A percentile compares a stretch with the other conserved stretches of the same genome.
Evolutionary conservation across 2,888 invertebrate genomes (phyloP).

Genomic region (Phyllotreta striolata): DNA sequence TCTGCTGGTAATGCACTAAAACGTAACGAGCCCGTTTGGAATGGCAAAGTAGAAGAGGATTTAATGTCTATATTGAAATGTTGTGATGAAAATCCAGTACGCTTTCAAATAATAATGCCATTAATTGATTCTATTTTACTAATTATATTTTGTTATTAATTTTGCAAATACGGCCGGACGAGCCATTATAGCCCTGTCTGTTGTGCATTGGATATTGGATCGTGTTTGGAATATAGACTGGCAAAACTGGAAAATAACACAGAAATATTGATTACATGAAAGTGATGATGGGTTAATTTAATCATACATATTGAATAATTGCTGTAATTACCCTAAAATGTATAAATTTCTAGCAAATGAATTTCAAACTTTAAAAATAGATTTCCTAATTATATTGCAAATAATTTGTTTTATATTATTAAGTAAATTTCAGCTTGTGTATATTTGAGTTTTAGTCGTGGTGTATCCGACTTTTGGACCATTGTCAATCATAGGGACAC

Average conservation of each 20-base stretch:
- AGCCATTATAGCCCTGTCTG: slow-evolving; percentile 5
- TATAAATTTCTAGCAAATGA: too few species aligned
- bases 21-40: neutral
- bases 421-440: neutral
- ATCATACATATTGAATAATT: neutral
- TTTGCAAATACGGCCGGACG: slow-evolving; percentile 22
- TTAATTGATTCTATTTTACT: slow-evolving; percentile 37
- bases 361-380: too few species aligned
- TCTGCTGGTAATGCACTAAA: too few species aligned
- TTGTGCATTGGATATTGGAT: neutral
- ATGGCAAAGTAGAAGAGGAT: slow-evolving; percentile 13
- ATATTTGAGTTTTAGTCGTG: neutral
- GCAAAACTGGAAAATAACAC: neutral
- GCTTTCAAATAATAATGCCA: slow-evolving; percentile 29
- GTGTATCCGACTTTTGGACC: neutral
- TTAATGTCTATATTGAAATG: slow-evolving; percentile 23
- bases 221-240: neutral
- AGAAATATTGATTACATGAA: neutral
- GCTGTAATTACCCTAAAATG: too few species aligned
- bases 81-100: slow-evolving; percentile 18
- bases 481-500: neutral
- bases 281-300: neutral
- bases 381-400: neutral
- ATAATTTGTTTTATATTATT: neutral
- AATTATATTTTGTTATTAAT: slow-evolving; percentile 36